phyloP scores from a whole-genome alignment of 2,888 invertebrate species.

The Scaptodrosophila latifasciaeformis region DNA sequence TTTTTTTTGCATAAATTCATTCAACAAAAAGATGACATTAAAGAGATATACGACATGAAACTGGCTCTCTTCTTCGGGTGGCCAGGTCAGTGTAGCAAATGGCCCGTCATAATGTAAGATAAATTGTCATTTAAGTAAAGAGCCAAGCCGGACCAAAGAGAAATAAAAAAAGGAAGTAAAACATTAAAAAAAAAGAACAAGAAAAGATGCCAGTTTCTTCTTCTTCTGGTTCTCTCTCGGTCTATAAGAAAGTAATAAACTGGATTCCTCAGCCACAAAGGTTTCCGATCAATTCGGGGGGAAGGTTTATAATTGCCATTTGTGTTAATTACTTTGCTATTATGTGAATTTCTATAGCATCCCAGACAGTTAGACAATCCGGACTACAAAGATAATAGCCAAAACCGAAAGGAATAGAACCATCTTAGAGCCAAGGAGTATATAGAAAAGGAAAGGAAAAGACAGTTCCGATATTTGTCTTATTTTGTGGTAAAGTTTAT shows the following conservation, averaged over 20 bases:
- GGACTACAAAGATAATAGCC: no score
- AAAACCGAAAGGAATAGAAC: no score
- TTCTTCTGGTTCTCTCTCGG: constrained; percentile 4
- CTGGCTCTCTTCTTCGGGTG: constrained; percentile 47
- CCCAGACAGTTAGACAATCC: no score
- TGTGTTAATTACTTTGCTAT: constrained; percentile 60
- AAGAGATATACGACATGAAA: constrained; percentile 38
- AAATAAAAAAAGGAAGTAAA: constrained; percentile 21
- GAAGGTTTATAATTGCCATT: constrained; percentile 60
- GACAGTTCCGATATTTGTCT: no score
- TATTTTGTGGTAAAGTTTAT: no score
- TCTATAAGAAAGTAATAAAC: constrained; percentile 28
- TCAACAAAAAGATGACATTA: constrained; percentile 45
- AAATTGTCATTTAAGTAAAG: constrained; percentile 46
- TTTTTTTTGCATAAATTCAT: constrained; percentile 1
- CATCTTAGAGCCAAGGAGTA: no score
- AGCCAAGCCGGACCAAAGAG: no score
- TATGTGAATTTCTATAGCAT: no score
- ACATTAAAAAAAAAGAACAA: constrained; percentile 8
- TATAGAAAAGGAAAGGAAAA: no score
- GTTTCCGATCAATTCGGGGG: constrained; percentile 21
- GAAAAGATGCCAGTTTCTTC: constrained; percentile 25
- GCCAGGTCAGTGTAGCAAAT: constrained; percentile 50
- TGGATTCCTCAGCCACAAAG: no score
- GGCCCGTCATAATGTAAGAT: constrained; percentile 59